Base-by-base conservation (phyloP, 2,797 vertebrate genomes). In the Lepilemur septentrionalis region DNA sequence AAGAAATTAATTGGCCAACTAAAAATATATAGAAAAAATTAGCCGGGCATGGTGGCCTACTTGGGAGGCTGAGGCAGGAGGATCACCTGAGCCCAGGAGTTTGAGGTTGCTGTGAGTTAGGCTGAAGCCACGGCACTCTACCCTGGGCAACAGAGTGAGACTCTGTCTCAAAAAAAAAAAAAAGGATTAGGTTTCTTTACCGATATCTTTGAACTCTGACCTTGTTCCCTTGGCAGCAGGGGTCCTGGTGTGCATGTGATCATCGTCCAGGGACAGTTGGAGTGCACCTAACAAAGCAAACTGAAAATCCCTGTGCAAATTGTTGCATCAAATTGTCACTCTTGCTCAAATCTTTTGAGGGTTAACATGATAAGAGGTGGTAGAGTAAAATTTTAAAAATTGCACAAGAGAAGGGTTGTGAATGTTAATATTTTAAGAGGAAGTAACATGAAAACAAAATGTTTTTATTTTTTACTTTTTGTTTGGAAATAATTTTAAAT, bases 401-500 rank as follows among this genome's bases (percentile, higher is more conserved):
- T 70, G 41, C 2, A 5, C 23, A 69, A 46, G 35, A 69, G 41
- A 83, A 43, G 52, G 8, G 15, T 41, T 89, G 28, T 81, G 12
- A 85, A 28, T 79, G 20, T 43, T 73, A 57, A 28, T 83, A 75
- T 90, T 91, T 93, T 46, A 67, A 67, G 55, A 91, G 50, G 30
- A 83, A 61, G 9, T 82, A 43, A 76, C 25, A 41, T 22, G 79
- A 70, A 90, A 87, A 92, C 18, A 88, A 50, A 73, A 52, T 85
- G 30, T 50, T 72, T 70, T 84, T 32, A 18, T 88, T 48, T 94
- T 90, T 90, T 48, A 55, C 35, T 70, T 88, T 91, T 87, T 84
- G 59, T 83, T 88, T 75, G 43, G 57, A 93, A 91, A 83, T 83
- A 61, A 73, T 92, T 88, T 41, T 67, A 83, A 43, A 55, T 59